Base-by-base conservation (phyloP, 92 coral and sea anemone species). In the Zoanthus sociatus region DNA sequence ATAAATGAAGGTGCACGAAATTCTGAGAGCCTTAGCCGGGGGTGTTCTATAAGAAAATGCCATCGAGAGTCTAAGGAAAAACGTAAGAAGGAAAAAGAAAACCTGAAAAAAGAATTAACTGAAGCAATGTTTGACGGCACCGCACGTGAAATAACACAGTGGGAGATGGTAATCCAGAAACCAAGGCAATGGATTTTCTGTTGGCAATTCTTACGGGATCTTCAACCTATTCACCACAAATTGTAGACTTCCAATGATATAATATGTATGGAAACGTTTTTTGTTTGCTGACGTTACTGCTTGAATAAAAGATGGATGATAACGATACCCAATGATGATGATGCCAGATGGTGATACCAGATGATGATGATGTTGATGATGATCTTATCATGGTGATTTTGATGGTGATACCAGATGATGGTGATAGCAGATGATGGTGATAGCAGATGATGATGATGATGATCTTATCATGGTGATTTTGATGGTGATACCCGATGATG, bases 131-230 rank as follows among this genome's bases (percentile, higher is more conserved):
- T 94, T 16, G 98, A 94, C 69, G 93, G 93, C 1, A 86, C 90
- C 14, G 94, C 98, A 1, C 89, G 91, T 13, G 97, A 95, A 83
- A 87, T 93, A 74, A 87, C 86, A 2, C 99, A 97, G 86, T 97
- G 99, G 99, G 94, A 88, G 51, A 86, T 92, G 64, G 88, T 97
- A 91, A 91, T 95, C 6, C 91, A 88, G 58, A 90, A 91, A 76
- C 99, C 98, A 6, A 95, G 92, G 46, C 92, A 93, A 17, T 97
- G 99, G 99, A 97, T 95, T 61, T 97, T 95, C 78, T 95, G 98
- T 48, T 97, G 99, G 99, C 99, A 97, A 16, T 89, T 93, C 8
- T 81, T 97, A 32, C 89, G 98, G 70, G 98, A 94, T 79, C 71
- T 94, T 91, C 84, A 84, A 18, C 91, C 94, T 10, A 79, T 88